A percentile compares a stretch with the other conserved stretches of the same genome.
phyloP scores from a whole-genome alignment of 2,888 invertebrate genomes.

The Aquatica leii region DNA sequence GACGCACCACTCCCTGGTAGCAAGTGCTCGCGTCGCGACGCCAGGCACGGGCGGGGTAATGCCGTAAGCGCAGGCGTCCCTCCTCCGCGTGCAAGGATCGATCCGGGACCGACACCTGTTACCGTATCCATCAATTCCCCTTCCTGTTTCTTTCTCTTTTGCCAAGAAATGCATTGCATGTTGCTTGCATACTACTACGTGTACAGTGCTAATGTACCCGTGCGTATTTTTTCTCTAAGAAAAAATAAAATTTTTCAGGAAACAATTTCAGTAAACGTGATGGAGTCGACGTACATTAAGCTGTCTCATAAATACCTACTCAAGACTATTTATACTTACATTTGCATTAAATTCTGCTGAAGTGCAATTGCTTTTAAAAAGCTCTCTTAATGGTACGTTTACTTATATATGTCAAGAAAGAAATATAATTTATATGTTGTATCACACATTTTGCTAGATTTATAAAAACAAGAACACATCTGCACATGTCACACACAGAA shows the following conservation, averaged over 20 bases:
- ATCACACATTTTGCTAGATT: no score
- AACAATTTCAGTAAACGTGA: not conserved
- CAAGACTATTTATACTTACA: not conserved
- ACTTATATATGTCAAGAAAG: no score
- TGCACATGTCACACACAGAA: no score
- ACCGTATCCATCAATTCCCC: constrained; percentile 52
- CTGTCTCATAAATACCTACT: not conserved
- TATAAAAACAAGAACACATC: no score
- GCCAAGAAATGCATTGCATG: constrained; percentile 37
- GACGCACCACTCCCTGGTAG: constrained; percentile 59
- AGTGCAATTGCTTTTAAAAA: no score
- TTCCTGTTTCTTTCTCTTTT: constrained; percentile 41
- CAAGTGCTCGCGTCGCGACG: constrained; percentile 55
- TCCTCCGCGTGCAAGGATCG: constrained; percentile 54
- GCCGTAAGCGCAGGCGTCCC: constrained; percentile 49
- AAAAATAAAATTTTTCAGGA: not conserved
- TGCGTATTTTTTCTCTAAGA: not conserved
- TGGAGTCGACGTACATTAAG: not conserved
- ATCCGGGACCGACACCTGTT: constrained; percentile 60
- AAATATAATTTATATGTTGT: no score
- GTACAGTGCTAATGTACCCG: not conserved
- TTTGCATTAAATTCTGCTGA: not conserved
- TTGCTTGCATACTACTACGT: constrained; percentile 34
- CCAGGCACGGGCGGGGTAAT: constrained; percentile 54
- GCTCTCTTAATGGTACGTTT: no score